These are phyloP conservation scores for Neotoxoptera formosana DNA, from an alignment of 1,140 invertebrate species.

Conservation along the genomic window DNA sequence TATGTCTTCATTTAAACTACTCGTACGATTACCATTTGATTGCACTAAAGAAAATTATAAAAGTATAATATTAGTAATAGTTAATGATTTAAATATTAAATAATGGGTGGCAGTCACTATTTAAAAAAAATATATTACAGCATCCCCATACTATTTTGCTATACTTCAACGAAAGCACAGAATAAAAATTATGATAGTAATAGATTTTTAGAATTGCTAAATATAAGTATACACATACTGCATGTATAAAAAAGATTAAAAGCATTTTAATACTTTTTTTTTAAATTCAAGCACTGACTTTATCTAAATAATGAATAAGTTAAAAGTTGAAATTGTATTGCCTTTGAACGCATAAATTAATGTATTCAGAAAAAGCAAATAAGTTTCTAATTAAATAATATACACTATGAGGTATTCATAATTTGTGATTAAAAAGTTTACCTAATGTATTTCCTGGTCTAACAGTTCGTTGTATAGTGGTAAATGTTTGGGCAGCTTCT, in stretches of 20 bases:
- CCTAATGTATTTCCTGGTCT: constrained; percentile 59
- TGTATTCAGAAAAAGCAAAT: not conserved
- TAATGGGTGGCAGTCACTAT: not conserved
- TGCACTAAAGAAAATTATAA: constrained; percentile 13
- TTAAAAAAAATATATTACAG: not conserved
- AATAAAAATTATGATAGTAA: not conserved
- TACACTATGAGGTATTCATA: not conserved
- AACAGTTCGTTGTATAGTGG: constrained; percentile 65
- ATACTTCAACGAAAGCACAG: not conserved
- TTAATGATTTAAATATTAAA: not conserved
- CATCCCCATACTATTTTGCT: not conserved
- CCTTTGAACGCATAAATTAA: not conserved
- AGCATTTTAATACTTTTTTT: not conserved
- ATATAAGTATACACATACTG: not conserved
- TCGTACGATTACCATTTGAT: constrained; percentile 44
- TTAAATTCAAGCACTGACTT: not conserved
- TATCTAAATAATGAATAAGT: not conserved
- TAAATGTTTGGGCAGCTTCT: constrained; percentile 64
- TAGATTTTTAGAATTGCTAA: not conserved
- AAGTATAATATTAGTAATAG: not conserved
- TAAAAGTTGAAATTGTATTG: not conserved
- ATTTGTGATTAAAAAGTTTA: not conserved
- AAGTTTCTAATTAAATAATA: not conserved
- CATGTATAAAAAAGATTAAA: no score
- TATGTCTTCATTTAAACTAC: constrained; percentile 47